Base-by-base conservation (phyloP, 64 coral and sea anemone genomes). In the Pachyseris speciosa region DNA sequence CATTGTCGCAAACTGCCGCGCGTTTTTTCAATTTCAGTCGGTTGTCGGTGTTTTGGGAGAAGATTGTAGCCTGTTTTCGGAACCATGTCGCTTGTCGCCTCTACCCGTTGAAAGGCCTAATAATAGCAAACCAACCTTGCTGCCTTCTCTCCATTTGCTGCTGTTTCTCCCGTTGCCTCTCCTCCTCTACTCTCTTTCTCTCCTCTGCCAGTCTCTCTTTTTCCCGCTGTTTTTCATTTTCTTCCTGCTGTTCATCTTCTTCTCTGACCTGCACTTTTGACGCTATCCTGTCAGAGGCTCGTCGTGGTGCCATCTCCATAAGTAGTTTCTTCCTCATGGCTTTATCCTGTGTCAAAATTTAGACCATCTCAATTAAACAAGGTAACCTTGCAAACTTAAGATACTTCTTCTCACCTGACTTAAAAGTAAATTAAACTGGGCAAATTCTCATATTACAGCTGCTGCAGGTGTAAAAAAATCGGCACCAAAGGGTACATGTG, bases 261-360 rank as follows among this genome's bases (percentile, higher is more conserved):
- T 98, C 96, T 75, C 48, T 98, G 9, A 87, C 43, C 31, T 74
- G 88, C 37, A 84, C 83, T 87, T 98, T 98, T 6, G 94, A 86
- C 47, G 96, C 96, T 78, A 98, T 98, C 71, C 96, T 84, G 27
- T 94, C 92, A n/a, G 96, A 98, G 19, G 93, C 90, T 72, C 96
- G 42, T 44, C 96, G 67, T 53, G 96, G 96, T 38, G 93, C 94
- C 84, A 98, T 77, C 79, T 98, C 96, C 53, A 92, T 50, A 25
- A 96, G 43, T 22, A 98, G 37, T 57, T 98, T 98, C 55, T 98
- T 98, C 42, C 91, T 93, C 34, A 94, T 61, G 36, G 96, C 93
- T 67, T 95, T 95, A 51, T 95, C 93, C 92, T 94, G 49, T 34
- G 29, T 50, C 47, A 57, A 69, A 63, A 22, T 20, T 4, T 0